Evolutionary conservation across 2,888 invertebrate genomes (phyloP).

Genomic region (Nymphalis polychloros): DNA sequence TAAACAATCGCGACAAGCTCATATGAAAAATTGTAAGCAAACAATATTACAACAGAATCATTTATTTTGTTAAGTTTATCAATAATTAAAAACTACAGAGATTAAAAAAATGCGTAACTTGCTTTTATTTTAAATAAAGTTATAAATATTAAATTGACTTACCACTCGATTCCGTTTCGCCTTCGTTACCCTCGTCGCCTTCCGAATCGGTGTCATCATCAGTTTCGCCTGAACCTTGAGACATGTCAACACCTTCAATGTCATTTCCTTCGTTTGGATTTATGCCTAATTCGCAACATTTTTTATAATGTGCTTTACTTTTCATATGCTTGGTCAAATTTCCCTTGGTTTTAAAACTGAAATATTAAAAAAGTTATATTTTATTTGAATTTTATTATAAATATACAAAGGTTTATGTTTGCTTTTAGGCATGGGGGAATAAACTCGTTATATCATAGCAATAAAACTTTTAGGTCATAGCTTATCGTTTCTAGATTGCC

Average conservation of each 20-base stretch:
- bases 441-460: no score
- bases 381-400: background rate
- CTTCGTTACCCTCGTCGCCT: slow-evolving; percentile 83
- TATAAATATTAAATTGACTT: slow-evolving; percentile 50
- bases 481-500: no score
- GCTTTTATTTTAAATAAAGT: slow-evolving; percentile 6
- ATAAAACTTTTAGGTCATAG: no score
- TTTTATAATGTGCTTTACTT: slow-evolving; percentile 97
- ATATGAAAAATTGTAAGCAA: no score
- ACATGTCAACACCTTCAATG: slow-evolving; percentile 78
- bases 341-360: slow-evolving; percentile 98
- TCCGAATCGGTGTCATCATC: slow-evolving; percentile 86
- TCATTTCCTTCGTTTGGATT: slow-evolving; percentile 87
- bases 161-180: slow-evolving; percentile 86
- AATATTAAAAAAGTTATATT: slow-evolving; percentile 43
- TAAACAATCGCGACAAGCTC: no score
- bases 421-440: no score
- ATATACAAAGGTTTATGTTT: no score
- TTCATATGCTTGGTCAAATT: slow-evolving; percentile 99
- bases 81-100: background rate
- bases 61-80: background rate
- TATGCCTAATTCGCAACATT: slow-evolving; percentile 92
- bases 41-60: no score
- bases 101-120: background rate
- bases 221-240: slow-evolving; percentile 82